Evolutionary conservation across 1,140 invertebrate species (phyloP).

Genomic region (Papilio polytes): DNA sequence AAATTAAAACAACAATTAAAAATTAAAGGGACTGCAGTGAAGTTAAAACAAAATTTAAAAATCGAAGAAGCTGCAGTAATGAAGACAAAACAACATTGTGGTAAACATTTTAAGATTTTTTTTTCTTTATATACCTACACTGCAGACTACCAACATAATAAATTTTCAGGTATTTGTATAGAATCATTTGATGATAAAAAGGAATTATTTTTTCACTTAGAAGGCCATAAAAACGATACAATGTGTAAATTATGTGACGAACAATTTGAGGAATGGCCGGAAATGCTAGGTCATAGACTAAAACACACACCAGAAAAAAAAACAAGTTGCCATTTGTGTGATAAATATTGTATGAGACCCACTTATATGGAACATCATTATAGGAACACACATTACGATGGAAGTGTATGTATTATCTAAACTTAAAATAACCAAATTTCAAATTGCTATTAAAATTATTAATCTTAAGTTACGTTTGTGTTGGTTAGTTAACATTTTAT

Average conservation of each 20-base stretch:
- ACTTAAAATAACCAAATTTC: not conserved
- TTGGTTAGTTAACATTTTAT: not conserved
- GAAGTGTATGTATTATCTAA: conserved; percentile 48
- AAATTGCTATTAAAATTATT: too few relatives aligned
- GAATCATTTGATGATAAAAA: conserved; percentile 49
- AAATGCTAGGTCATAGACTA: conserved; percentile 61
- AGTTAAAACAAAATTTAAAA: not conserved
- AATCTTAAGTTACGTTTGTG: too few relatives aligned
- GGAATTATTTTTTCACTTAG: conserved; percentile 49
- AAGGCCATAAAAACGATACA: conserved; percentile 50
- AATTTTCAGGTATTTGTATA: conserved; percentile 66
- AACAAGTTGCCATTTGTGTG: conserved; percentile 63
- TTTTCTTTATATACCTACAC: too few relatives aligned
- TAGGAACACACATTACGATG: conserved; percentile 55
- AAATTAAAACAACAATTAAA: not conserved
- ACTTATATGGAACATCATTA: conserved; percentile 63
- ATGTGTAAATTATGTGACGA: conserved; percentile 54
- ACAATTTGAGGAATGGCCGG: conserved; percentile 52
- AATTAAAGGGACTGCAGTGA: not conserved
- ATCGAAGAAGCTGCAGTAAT: not conserved
- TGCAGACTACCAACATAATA: not conserved
- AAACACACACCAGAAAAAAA: conserved; percentile 53
- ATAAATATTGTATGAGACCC: conserved; percentile 47
- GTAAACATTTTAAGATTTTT: too few relatives aligned
- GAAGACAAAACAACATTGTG: not conserved